phyloP scores from a whole-genome alignment of 2,113 vertebrate species.

The Lepidothrix coronata region DNA sequence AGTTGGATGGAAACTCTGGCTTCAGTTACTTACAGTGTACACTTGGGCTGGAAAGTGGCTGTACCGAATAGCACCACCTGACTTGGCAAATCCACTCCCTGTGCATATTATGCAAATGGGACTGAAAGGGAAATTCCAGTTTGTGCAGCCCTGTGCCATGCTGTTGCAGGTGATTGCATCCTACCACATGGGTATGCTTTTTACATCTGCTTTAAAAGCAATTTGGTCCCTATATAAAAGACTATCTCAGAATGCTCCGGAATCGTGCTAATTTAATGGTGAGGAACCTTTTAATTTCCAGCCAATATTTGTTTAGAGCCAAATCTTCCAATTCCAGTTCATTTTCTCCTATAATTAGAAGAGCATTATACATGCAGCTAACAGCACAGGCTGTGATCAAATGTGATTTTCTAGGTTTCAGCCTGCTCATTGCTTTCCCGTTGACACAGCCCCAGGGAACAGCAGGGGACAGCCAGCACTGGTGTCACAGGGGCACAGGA shows the following conservation, averaged over 20 bases:
- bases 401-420: background rate
- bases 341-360: constrained; percentile 14
- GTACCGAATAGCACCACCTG: background rate
- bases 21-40: background rate
- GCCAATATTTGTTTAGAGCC: background rate
- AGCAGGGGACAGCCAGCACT: background rate
- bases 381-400: background rate
- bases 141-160: background rate
- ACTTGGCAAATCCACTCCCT: background rate
- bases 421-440: background rate
- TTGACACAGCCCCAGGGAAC: background rate
- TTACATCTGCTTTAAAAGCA: background rate
- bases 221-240: background rate
- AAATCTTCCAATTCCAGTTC: background rate
- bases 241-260: background rate
- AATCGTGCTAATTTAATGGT: background rate
- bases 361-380: background rate
- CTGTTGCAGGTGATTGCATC: background rate
- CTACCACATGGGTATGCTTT: background rate
- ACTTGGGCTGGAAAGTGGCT: background rate
- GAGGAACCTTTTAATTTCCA: constrained; percentile 25
- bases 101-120: background rate
- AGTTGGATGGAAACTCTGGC: background rate
- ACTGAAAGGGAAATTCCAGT: background rate
- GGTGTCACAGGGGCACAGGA: background rate